These are phyloP conservation scores for Gopherus flavomarginatus DNA, from an alignment of 2,113 vertebrate species.

Conservation along the genomic window DNA sequence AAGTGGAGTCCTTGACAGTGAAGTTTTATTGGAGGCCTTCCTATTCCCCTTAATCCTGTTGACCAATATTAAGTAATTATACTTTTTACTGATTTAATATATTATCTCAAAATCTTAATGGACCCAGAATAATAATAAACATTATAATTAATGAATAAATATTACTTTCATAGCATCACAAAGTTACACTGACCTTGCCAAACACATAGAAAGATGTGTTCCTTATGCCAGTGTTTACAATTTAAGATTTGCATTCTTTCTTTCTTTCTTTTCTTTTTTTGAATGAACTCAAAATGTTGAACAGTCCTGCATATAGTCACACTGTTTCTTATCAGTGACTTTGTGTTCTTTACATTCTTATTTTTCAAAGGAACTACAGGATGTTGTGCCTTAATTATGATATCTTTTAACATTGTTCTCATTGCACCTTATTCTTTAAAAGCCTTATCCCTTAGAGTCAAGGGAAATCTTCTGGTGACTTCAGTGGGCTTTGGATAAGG, in stretches of 20 bases:
- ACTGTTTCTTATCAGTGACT: too few species aligned
- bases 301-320: neutral
- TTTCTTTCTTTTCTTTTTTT: too few species aligned
- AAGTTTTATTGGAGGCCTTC: neutral
- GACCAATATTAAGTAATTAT: neutral
- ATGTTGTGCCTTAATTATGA: neutral
- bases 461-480: too few species aligned
- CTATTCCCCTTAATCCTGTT: neutral
- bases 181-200: too few species aligned
- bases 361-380: neutral
- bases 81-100: neutral
- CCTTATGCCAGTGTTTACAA: too few species aligned
- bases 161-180: too few species aligned
- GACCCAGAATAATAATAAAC: too few species aligned
- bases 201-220: too few species aligned
- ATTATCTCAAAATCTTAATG: neutral
- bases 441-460: too few species aligned
- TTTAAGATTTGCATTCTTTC: too few species aligned
- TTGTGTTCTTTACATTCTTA: neutral
- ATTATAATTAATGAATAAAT: too few species aligned
- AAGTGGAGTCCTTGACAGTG: neutral
- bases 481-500: too few species aligned
- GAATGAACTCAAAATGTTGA: neutral
- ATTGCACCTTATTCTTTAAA: neutral
- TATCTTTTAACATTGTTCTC: neutral